phyloP scores from a whole-genome alignment of 2,113 vertebrate genomes.

The Alligator mississippiensis region DNA sequence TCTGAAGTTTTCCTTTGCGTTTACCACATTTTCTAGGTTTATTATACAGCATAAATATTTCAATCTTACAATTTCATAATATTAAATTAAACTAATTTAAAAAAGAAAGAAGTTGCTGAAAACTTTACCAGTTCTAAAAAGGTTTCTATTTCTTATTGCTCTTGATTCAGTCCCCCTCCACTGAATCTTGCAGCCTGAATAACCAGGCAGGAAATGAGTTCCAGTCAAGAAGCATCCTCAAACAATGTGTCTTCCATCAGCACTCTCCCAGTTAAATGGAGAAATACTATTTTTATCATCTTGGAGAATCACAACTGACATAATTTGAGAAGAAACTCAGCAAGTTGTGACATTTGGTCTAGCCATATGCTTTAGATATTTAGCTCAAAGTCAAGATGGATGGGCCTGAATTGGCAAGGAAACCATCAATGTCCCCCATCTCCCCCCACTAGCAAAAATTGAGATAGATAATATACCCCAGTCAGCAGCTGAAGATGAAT shows the following conservation, averaged over 20 bases:
- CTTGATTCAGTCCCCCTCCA: not conserved
- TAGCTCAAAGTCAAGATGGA: not conserved
- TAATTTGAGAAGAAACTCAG: not conserved
- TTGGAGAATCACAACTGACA: not conserved
- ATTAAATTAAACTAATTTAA: not conserved
- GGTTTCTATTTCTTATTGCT: not conserved
- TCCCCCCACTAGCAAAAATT: not conserved
- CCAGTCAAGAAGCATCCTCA: not conserved
- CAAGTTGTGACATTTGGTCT: not conserved
- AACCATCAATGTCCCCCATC: no score
- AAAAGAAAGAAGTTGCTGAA: not conserved
- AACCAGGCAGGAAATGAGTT: not conserved
- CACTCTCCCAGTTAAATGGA: not conserved
- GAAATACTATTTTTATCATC: fast-evolving
- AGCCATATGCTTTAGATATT: not conserved
- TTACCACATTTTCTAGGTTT: fast-evolving
- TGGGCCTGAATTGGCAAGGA: not conserved
- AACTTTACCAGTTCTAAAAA: not conserved
- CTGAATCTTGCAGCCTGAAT: not conserved
- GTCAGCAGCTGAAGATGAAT: not conserved
- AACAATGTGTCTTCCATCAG: no score
- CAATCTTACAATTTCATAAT: not conserved
- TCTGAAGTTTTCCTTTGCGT: not conserved
- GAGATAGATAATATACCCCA: not conserved
- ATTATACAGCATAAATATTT: not conserved